Conservation (phyloP, 2,888 invertebrate species). For the Heliconius ismenius region DNA sequence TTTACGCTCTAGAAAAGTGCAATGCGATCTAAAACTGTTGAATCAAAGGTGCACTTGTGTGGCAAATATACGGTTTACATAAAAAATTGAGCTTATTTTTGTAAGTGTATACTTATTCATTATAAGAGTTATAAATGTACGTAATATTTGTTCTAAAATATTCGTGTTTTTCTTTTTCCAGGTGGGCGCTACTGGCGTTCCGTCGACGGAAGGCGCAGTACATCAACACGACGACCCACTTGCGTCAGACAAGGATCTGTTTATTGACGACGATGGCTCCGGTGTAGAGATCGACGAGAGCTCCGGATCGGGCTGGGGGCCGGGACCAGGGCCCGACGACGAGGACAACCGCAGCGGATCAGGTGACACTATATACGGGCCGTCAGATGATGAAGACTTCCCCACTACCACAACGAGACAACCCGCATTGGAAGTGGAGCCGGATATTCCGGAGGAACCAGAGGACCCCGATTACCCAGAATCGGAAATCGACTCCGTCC, state of each 20-base stretch:
- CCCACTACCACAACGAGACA: slow-evolving; percentile 8
- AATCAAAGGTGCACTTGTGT: slow-evolving; percentile 21
- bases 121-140: background rate
- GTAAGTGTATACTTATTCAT: background rate
- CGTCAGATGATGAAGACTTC: slow-evolving; percentile 77
- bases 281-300: slow-evolving; percentile 91
- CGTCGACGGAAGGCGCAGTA: slow-evolving; percentile 61
- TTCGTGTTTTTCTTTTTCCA: slow-evolving; percentile 55
- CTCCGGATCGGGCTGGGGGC: slow-evolving; percentile 91
- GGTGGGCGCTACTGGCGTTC: slow-evolving; percentile 64
- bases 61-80: slow-evolving; percentile 5
- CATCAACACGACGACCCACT: slow-evolving; percentile 74
- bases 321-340: slow-evolving; percentile 88
- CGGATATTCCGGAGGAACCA: slow-evolving; percentile 31
- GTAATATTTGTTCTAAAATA: slow-evolving; percentile 6
- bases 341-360: slow-evolving; percentile 82
- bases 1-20: slow-evolving; percentile 32
- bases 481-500: slow-evolving; percentile 44
- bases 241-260: slow-evolving; percentile 83
- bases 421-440: slow-evolving; percentile 40
- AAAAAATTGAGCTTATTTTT: background rate
- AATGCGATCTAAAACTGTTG: slow-evolving; percentile 28
- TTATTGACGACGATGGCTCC: slow-evolving; percentile 89
- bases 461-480: slow-evolving; percentile 36
- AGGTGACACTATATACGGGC: slow-evolving; percentile 67